Evolutionary conservation across 2,113 vertebrate genomes (phyloP).

Genomic region (Corvus hawaiiensis): DNA sequence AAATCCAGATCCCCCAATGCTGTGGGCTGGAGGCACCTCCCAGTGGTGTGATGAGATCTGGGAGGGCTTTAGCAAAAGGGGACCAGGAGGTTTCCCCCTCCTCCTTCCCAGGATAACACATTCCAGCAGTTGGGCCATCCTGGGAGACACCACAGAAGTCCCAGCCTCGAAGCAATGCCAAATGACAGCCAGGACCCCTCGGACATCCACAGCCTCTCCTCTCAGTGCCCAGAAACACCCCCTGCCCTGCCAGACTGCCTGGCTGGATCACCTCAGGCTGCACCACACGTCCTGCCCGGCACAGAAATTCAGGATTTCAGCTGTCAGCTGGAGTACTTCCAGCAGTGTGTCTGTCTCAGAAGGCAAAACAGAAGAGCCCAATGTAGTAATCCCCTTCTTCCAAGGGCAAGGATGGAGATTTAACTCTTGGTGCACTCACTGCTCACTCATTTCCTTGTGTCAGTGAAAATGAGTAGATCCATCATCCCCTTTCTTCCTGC

Average conservation of each 20-base stretch:
- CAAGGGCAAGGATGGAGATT: background rate
- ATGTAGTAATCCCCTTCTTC: background rate
- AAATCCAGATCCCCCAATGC: background rate
- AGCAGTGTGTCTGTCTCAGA: background rate
- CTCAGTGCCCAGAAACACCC: background rate
- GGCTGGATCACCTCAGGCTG: background rate
- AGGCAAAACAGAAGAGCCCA: background rate
- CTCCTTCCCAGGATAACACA: background rate
- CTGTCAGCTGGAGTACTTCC: background rate
- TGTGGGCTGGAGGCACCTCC: background rate
- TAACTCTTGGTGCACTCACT: background rate
- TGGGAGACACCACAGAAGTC: background rate
- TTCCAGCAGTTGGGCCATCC: background rate
- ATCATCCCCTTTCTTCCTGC: background rate
- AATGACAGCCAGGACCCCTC: background rate
- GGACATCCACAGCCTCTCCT: rapidly evolving
- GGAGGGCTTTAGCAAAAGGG: background rate
- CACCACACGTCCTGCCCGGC: background rate
- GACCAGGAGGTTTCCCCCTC: background rate
- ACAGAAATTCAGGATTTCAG: background rate
- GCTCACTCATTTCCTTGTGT: background rate
- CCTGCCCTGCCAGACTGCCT: background rate
- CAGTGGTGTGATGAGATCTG: background rate
- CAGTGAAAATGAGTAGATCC: background rate
- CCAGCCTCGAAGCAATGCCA: background rate